Conservation (phyloP, 2,888 invertebrate species). For the Harpalus rufipes region DNA sequence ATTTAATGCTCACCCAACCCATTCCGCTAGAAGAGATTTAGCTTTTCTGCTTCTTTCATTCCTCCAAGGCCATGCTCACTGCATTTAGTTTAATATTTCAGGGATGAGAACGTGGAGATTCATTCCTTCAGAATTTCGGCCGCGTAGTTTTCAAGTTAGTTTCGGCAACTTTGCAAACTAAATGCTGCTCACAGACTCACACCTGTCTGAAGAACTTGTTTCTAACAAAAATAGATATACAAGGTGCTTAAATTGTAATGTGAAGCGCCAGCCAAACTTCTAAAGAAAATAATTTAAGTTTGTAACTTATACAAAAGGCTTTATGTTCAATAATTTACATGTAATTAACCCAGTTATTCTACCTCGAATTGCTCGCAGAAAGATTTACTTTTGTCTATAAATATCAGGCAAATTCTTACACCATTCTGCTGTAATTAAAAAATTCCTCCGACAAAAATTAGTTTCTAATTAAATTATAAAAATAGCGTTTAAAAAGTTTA, state of each 20-base stretch:
- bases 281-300: slow-evolving; percentile 43
- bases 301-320: slow-evolving; percentile 50
- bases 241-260: slow-evolving; percentile 36
- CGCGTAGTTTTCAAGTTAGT: slow-evolving; percentile 43
- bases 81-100: slow-evolving; percentile 48
- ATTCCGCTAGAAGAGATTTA: slow-evolving; percentile 47
- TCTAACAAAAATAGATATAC: slow-evolving; percentile 41
- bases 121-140: slow-evolving; percentile 12
- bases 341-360: slow-evolving; percentile 44
- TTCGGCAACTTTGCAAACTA: slow-evolving; percentile 19
- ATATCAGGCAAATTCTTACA: no score
- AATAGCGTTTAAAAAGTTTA: neutral
- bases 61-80: slow-evolving; percentile 16
- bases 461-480: neutral
- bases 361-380: neutral
- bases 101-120: neutral
- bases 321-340: slow-evolving; percentile 53
- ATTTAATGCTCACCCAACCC: slow-evolving; percentile 42
- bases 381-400: neutral
- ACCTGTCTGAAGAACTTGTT: slow-evolving; percentile 40
- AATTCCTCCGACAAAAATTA: neutral
- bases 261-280: slow-evolving; percentile 27
- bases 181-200: slow-evolving; percentile 41
- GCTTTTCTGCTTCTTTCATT: slow-evolving; percentile 50
- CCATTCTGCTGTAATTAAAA: no score